These are phyloP conservation scores for Aspidiotus destructor DNA, from an alignment of 2,888 invertebrate species.

Conservation along the genomic window DNA sequence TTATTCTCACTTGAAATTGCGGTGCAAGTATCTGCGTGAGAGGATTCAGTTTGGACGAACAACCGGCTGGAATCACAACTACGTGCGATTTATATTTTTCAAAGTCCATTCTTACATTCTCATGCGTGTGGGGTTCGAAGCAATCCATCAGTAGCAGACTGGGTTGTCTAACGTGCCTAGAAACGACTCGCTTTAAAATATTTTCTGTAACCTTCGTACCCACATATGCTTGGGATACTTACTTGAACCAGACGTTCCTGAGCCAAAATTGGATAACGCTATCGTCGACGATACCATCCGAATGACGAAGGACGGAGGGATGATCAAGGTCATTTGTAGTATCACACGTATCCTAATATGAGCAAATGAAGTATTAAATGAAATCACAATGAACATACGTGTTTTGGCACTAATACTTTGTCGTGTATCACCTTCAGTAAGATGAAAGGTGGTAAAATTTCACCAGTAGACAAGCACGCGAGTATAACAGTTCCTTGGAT, in stretches of 20 bases:
- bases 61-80: conserved; percentile 10
- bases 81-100: conserved; percentile 8
- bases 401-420: too few species aligned
- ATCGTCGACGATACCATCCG: conserved; percentile 4
- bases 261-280: conserved; percentile 9
- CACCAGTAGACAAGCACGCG: conserved; percentile 5
- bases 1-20: conserved; percentile 2
- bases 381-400: too few species aligned
- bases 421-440: background rate
- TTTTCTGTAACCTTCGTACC: too few species aligned
- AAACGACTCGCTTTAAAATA: background rate
- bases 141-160: conserved; percentile 11
- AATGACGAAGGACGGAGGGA: background rate
- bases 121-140: conserved; percentile 14
- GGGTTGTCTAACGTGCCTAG: conserved; percentile 4
- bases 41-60: conserved; percentile 22
- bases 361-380: background rate
- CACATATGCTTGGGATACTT: background rate
- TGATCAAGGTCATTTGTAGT: background rate
- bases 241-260: conserved; percentile 18
- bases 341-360: conserved; percentile 13
- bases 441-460: conserved; percentile 11
- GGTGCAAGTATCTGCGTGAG: conserved; percentile 11
- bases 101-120: conserved; percentile 1
- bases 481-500: conserved; percentile 13